phyloP scores from a whole-genome alignment of 2,113 vertebrate species.

The rat (Rattus norvegicus) region GRCr8 NC_086019.1:7345501-7346000 shows the following conservation, averaged over 20 bases:
- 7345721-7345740: not conserved
- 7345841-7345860: not conserved
- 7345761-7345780: not conserved
- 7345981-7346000: not conserved
- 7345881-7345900: not conserved
- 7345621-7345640: not conserved
- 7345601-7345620: not conserved
- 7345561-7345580: not conserved
- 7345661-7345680: not conserved
- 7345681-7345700: not conserved
- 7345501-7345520: not conserved
- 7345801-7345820: not conserved
- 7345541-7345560: not conserved
- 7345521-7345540: not conserved
- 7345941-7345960: not conserved
- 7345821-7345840: not conserved
- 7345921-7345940: not conserved
- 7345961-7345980: not conserved
- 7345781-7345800: not conserved
- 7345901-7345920: not conserved
- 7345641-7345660: not conserved
- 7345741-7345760: not conserved
- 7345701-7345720: not conserved
- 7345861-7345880: not conserved
- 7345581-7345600: not conserved